phyloP scores from a whole-genome alignment of 2,797 vertebrate genomes.

The Cyclura pinguis region DNA sequence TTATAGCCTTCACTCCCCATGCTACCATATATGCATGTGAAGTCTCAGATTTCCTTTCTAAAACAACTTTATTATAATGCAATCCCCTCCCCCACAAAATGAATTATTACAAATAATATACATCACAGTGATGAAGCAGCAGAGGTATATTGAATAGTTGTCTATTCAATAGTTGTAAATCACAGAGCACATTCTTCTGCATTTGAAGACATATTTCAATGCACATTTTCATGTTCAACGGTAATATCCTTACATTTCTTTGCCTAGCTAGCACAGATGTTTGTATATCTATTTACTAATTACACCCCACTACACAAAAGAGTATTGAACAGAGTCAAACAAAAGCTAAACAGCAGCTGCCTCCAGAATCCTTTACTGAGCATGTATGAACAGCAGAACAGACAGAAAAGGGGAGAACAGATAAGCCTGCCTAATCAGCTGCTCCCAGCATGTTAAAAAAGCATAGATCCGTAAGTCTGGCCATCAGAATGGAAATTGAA shows the following conservation, averaged over 20 bases:
- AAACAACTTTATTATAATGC: neutral
- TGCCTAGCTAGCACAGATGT: too few relatives aligned
- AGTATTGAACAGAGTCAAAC: neutral
- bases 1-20: neutral
- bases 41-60: neutral
- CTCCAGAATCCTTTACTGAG: too few relatives aligned
- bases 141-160: neutral
- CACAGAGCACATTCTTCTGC: neutral
- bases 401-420: too few relatives aligned
- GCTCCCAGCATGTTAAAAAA: too few relatives aligned
- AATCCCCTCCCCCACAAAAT: neutral
- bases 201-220: neutral
- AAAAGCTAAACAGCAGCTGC: neutral
- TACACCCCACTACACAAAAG: too few relatives aligned
- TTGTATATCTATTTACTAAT: neutral
- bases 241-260: neutral
- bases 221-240: neutral
- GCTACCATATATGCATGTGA: neutral
- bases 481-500: too few relatives aligned
- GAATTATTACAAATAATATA: neutral
- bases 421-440: too few relatives aligned
- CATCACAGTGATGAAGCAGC: neutral
- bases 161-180: neutral
- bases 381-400: too few relatives aligned
- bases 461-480: too few relatives aligned